These are phyloP conservation scores for Oligia fasciuncula DNA, from an alignment of 2,888 invertebrate genomes.

Conservation along the genomic window DNA sequence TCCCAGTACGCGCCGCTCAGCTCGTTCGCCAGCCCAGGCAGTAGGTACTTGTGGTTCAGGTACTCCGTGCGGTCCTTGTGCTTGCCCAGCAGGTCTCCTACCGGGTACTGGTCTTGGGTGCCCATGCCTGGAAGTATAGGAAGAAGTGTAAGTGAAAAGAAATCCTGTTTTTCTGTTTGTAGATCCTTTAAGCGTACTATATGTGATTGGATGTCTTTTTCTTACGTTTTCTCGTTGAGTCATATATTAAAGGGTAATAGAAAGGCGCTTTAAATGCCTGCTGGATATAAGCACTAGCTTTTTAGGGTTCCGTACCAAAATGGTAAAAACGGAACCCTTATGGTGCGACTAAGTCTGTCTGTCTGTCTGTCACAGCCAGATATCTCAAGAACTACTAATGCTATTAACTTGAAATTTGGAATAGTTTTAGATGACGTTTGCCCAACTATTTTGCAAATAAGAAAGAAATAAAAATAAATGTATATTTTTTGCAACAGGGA, in stretches of 20 bases:
- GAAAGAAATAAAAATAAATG: too few relatives aligned
- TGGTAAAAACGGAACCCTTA: too few relatives aligned
- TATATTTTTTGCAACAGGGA: too few relatives aligned
- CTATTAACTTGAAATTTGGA: too few relatives aligned
- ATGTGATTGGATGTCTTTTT: neutral
- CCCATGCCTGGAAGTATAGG: slow-evolving; percentile 90
- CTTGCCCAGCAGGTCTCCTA: slow-evolving; percentile 97
- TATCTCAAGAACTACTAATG: too few relatives aligned
- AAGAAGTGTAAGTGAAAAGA: neutral
- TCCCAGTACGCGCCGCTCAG: slow-evolving; percentile 95
- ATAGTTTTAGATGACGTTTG: too few relatives aligned
- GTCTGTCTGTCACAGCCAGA: too few relatives aligned
- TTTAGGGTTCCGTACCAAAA: too few relatives aligned
- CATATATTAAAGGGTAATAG: neutral
- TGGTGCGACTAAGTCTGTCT: too few relatives aligned
- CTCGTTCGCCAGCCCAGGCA: slow-evolving; percentile 93
- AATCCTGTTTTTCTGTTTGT: neutral
- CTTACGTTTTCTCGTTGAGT: neutral
- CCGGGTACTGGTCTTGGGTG: slow-evolving; percentile 96
- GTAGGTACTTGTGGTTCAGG: slow-evolving; percentile 91
- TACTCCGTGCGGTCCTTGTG: slow-evolving; percentile 93
- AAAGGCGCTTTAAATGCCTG: neutral
- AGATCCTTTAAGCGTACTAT: too few relatives aligned
- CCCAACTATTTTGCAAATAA: too few relatives aligned
- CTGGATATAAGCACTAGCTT: neutral